Conservation (phyloP, 2,113 vertebrate genomes). For the Ameiurus melas region DNA sequence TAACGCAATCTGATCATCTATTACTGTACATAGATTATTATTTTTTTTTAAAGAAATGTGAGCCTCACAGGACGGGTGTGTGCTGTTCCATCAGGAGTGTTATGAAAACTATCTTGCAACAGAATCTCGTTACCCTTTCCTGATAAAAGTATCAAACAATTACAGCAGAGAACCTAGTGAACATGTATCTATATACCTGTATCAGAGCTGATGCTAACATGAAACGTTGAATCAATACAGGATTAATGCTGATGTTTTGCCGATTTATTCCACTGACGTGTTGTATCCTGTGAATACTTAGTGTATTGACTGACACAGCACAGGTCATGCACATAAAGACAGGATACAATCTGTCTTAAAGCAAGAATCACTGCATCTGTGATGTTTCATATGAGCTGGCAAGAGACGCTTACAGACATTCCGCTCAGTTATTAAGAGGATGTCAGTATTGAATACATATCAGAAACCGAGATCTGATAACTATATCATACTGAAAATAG, state of each 20-base stretch:
- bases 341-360: neutral
- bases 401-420: neutral
- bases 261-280: neutral
- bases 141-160: neutral
- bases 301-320: neutral
- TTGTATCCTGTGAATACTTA: neutral
- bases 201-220: neutral
- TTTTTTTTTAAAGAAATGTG: neutral
- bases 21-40: too few species aligned
- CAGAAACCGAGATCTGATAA: neutral
- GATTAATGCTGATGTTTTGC: neutral
- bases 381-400: neutral
- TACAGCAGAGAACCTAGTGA: neutral
- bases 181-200: neutral
- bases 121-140: neutral
- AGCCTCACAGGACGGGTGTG: neutral
- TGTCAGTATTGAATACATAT: neutral
- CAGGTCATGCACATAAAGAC: neutral
- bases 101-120: neutral
- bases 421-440: neutral
- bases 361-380: neutral
- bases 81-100: neutral
- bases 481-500: neutral
- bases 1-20: too few species aligned
- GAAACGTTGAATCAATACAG: neutral